Evolutionary conservation across 2,888 invertebrate species (phyloP), one percentile per base, ranked within the genome.

Genomic region (Subacronicta megacephala): DNA sequence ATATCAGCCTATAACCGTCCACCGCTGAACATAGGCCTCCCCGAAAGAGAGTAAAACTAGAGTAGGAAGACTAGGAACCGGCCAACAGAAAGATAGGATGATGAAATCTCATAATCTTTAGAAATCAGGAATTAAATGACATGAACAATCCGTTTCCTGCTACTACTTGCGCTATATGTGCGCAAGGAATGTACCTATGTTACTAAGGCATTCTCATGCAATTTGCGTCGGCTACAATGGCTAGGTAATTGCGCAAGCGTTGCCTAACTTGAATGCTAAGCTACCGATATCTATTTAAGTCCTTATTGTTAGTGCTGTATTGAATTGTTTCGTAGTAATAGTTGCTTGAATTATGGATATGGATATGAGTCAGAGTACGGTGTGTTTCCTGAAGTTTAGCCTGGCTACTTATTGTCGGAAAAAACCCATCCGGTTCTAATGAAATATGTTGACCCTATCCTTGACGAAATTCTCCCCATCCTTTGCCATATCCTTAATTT

Each of bases 241-340:
- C 20, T 44, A 43, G 29, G 60, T 56, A 71, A 67, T 72, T 62
- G 73, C 47, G 53, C 56, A 59, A 72, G 44, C 41, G 49, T 56
- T 50, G 55, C 52, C 40, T 56, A 33, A 57, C 49, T 33, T 62
- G 69, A 67, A 43, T 56, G 41, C 43, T 53, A 52, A 53, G 46
- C 44, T 56, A 43, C 46, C 47, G 47, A 61, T 46, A 51, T 52
- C 40, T 46, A 46, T 54, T 54, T 54, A 46, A 41, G 45, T 45
- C 23, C 40, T 42, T 50, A 50, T 50, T 42, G 41, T 50, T 50
- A 17, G 45, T 44, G 31, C 31, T 44, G 40, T 54, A 45, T 45
- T 46, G 53, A 41, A 45, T 45, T 20, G 43, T 51, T 49, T 49
- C 40, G 31, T 42, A 41, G 38, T 13, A 35, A 35, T 20, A 35